A percentile compares a stretch with the other conserved stretches of the same genome.
phyloP scores from a whole-genome alignment of 2,797 vertebrate species.

The Gila robusta region DNA sequence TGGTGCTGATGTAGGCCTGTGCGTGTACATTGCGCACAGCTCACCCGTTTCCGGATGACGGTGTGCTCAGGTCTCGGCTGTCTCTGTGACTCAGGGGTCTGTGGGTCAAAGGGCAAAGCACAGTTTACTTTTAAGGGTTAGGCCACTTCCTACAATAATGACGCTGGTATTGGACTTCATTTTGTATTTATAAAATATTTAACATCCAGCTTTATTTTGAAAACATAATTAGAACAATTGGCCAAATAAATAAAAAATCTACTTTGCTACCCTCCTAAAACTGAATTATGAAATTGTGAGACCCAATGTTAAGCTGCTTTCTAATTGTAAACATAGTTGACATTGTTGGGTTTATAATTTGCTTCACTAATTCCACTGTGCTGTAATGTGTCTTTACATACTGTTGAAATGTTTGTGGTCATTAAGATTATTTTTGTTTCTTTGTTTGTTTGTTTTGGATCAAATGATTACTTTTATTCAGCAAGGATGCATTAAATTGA shows the following conservation, averaged over 20 bases:
- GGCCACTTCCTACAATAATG: not conserved
- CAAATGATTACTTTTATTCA: not conserved
- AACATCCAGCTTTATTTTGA: not conserved
- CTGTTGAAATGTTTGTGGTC: not conserved
- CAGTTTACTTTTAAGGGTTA: not conserved
- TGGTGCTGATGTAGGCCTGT: conserved; percentile 25
- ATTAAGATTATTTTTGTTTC: not conserved
- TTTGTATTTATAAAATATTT: not conserved
- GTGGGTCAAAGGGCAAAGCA: not conserved
- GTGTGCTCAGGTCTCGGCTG: not conserved
- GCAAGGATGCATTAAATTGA: not conserved
- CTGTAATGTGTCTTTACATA: not conserved
- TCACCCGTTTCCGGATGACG: not conserved
- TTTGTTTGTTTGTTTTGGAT: not conserved
- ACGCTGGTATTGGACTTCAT: not conserved
- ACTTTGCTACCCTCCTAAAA: not conserved
- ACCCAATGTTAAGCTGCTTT: not conserved
- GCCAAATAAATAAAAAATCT: not conserved
- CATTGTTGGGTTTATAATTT: not conserved
- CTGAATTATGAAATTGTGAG: not conserved
- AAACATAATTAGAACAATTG: not conserved
- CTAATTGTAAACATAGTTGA: not conserved
- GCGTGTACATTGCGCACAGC: conserved; percentile 22
- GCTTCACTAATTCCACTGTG: not conserved
- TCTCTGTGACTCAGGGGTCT: conserved; percentile 1